Evolutionary conservation across 2,797 vertebrate genomes (phyloP), one percentile per base, ranked within the genome.

Genomic region (Enteromius thamalakanensis): DNA sequence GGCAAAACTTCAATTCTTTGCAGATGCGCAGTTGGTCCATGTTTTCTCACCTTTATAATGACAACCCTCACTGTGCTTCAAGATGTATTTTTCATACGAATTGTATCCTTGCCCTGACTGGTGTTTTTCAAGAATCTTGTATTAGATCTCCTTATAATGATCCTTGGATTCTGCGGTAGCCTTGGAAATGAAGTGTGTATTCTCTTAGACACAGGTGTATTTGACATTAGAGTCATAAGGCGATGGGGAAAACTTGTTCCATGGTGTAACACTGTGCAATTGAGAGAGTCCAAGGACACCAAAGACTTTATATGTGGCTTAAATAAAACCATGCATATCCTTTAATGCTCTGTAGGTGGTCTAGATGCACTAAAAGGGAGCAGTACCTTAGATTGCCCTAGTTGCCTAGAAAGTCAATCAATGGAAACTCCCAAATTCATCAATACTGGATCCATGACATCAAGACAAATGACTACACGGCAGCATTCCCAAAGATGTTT

Each of bases 171-270:
- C 45, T 51, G 77, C 7, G 21, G 49, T 64, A 64, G 45, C 70
- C 58, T 75, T 75, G 58, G 80, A 64, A 74, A 81, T 65, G 14
- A 72, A 72, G 79, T 81, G 68, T 81, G 32, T 40, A 45, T 71
- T 71, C 32, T 62, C 1, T 26, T 15, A 60, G 37, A 71, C 53
- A 71, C 68, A 71, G 37, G 79, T 80, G 79, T 45, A 53, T 68
- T 40, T 53, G 64, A 79, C 77, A 51, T 80, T 42, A 78, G 29
- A 67, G 34, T 65, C 55, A 26, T 64, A 65, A 0, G 1, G 76
- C 6, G 4, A 64, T 49, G 19, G 62, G 19, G 49, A 76, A 75
- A 58, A 45, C 17, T 76, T 78, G 76, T 65, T 78, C 17, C 60
- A 60, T 76, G 55, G 74, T 60, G 51, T 29, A 77, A 60, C 15